These are phyloP conservation scores for Centropyge bicolor DNA, from an alignment of 2,797 vertebrate genomes.

Conservation along the genomic window DNA sequence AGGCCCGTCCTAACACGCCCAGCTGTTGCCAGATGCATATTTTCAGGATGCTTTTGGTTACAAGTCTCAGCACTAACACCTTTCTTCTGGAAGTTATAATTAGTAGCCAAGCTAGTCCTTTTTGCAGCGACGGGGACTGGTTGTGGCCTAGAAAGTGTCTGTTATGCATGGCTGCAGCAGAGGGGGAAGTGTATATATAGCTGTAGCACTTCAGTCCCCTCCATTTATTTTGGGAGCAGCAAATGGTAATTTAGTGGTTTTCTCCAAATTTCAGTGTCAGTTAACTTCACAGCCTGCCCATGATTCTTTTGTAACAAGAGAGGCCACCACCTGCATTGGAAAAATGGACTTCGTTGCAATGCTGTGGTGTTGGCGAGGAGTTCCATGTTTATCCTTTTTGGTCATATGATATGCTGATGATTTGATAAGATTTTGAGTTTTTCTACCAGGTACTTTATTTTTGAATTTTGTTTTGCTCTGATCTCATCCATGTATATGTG, in stretches of 20 bases:
- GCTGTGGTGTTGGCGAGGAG: not conserved
- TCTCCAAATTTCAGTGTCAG: constrained; percentile 58
- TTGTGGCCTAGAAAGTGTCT: constrained; percentile 79
- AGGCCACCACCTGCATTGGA: constrained; percentile 29
- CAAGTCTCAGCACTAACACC: constrained; percentile 81
- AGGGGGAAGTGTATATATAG: constrained; percentile 56
- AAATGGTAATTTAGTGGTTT: constrained; percentile 75
- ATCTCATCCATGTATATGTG: not conserved
- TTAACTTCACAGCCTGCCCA: constrained; percentile 41
- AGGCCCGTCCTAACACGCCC: constrained; percentile 60
- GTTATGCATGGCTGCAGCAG: constrained; percentile 56
- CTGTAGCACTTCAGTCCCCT: constrained; percentile 50
- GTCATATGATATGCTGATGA: not conserved
- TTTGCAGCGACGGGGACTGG: constrained; percentile 60
- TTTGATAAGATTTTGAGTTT: not conserved
- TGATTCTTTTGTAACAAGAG: constrained; percentile 25
- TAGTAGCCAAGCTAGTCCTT: constrained; percentile 67
- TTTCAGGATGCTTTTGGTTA: constrained; percentile 78
- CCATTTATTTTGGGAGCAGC: constrained; percentile 73
- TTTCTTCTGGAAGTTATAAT: constrained; percentile 80
- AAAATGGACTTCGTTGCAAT: not conserved
- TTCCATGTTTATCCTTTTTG: not conserved
- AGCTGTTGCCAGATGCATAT: constrained; percentile 74
- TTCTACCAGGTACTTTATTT: not conserved
- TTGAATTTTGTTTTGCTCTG: constrained; percentile 6